Evolutionary conservation across 64 coral and sea anemone genomes (phyloP), one percentile per base, ranked within the genome.

Genomic region (Cladopsammia gracilis): DNA sequence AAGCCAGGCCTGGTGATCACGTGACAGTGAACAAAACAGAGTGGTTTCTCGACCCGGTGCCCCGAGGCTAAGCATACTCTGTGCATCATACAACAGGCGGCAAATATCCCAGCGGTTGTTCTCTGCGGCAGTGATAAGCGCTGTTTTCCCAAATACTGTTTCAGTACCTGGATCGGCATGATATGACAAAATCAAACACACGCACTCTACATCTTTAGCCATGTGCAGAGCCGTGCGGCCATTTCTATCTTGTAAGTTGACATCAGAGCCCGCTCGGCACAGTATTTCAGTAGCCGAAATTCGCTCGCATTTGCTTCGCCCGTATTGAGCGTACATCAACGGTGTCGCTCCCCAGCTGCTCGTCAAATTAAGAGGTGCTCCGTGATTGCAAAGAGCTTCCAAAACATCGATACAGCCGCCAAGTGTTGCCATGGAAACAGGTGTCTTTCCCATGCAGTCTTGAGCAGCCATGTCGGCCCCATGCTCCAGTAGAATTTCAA

Each of bases 381-480:
- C 90, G 66, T 57, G 20, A 13, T 67, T 15, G 43, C 95, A 96
- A 19, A 96, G 77, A 15, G 84, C 56, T 19, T 84, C 59, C 95
- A 93, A 83, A 18, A 96, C 86, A 18, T 89, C 95, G 19, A 77
- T 70, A 5, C 85, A 90, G 3, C 95, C 86, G 71, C 68, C 73
- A 25, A 96, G 60, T 26, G 90, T 89, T 89, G 95, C 90, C 85
- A 93, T 93, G 48, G 90, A 92, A 54, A 96, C 87, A 10, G 94
- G 94, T 12, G 94, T 96, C 57, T 96, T 96, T 19, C 94, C 77
- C 68, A 96, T 93, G 25, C 95, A 96, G 64, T 96, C 95, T 89
- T 96, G 95, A 58, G 91, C 70, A 13, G 87, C 79, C 48, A 92
- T 85, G 58, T 88, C 84, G 43, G 95, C 90, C 4, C 86, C 95